These are phyloP conservation scores for Asteroscopus sphinx DNA, from an alignment of 2,888 invertebrate species.

Conservation along the genomic window DNA sequence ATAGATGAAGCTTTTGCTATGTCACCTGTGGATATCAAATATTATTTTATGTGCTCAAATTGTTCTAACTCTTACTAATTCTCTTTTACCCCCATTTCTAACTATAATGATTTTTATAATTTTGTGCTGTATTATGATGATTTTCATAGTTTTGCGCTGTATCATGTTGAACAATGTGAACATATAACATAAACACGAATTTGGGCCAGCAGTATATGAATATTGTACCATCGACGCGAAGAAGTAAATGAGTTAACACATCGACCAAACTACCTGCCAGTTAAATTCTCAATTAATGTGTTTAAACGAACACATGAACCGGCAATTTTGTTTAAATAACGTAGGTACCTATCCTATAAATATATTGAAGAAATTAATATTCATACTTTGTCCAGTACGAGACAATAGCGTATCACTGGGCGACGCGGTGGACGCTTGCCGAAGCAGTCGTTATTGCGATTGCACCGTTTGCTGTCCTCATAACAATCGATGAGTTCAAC, in stretches of 20 bases:
- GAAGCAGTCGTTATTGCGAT: slow-evolving; percentile 79
- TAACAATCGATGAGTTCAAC: slow-evolving; percentile 80
- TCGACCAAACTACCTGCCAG: background rate
- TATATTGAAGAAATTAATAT: slow-evolving; percentile 78
- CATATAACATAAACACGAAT: slow-evolving; percentile 3
- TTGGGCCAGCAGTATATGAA: too few relatives aligned
- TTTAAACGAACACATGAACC: slow-evolving; percentile 35
- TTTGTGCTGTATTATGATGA: background rate
- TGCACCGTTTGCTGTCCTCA: slow-evolving; percentile 86
- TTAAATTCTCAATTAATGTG: slow-evolving; percentile 26
- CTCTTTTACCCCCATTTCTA: slow-evolving; percentile 11
- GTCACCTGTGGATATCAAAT: too few relatives aligned
- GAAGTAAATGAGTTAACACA: too few relatives aligned
- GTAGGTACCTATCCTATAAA: slow-evolving; percentile 33
- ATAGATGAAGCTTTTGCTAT: too few relatives aligned
- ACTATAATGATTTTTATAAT: background rate
- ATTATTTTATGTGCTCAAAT: too few relatives aligned
- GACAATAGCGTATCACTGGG: slow-evolving; percentile 78
- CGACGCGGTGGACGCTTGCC: slow-evolving; percentile 73
- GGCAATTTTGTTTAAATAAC: slow-evolving; percentile 42
- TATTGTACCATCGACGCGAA: too few relatives aligned
- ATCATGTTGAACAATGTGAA: slow-evolving; percentile 26
- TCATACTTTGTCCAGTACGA: slow-evolving; percentile 81
- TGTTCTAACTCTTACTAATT: background rate
- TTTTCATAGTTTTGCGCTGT: slow-evolving; percentile 10